Conservation (phyloP, 1,140 invertebrate species). For the Apis laboriosa region DNA sequence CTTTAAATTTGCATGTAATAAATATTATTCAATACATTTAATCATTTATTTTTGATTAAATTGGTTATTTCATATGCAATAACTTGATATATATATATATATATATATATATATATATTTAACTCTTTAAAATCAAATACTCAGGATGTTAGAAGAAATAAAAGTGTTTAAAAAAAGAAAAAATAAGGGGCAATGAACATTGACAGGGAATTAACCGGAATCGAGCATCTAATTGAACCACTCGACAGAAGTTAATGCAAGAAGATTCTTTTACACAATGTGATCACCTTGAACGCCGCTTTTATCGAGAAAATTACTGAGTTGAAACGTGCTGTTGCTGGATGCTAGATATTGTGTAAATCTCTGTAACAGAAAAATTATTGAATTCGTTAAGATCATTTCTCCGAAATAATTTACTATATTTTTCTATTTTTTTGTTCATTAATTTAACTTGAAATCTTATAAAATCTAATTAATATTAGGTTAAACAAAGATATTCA, state of each 20-base stretch:
- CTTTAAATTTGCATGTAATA: no score
- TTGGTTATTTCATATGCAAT: no score
- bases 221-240: conserved; percentile 26
- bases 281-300: conserved; percentile 94
- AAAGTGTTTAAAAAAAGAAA: not conserved
- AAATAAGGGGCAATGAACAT: conserved; percentile 1
- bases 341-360: conserved; percentile 99
- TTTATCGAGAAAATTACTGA: conserved; percentile 98
- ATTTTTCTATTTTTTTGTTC: not conserved
- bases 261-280: conserved; percentile 25
- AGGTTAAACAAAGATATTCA: no score
- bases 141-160: not conserved
- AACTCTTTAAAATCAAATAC: not conserved
- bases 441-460: no score
- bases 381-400: not conserved
- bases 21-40: no score
- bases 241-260: not conserved
- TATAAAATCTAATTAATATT: no score
- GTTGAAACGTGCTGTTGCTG: conserved; percentile 99
- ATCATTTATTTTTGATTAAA: no score
- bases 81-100: no score
- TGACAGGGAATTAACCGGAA: conserved; percentile 1
- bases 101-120: no score
- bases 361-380: conserved; percentile 85
- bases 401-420: not conserved